phyloP scores from a whole-genome alignment of 2,797 vertebrate species.

The Lemur catta region DNA sequence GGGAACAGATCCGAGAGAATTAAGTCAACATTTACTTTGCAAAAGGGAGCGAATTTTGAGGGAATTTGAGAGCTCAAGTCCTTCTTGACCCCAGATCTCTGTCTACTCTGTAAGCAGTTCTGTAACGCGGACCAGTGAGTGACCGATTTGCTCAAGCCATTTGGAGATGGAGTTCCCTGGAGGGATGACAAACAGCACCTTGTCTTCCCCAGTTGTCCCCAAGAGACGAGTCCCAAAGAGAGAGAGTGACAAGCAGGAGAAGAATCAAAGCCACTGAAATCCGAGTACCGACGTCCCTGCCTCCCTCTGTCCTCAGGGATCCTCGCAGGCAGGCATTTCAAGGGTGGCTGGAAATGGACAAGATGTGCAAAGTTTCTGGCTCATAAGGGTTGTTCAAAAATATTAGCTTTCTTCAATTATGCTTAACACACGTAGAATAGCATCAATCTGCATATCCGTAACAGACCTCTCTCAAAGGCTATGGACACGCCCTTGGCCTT shows the following conservation, averaged over 20 bases:
- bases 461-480: too few species aligned
- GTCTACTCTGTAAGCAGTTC: not conserved
- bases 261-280: not conserved
- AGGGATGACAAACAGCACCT: too few species aligned
- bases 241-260: not conserved
- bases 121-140: rapidly evolving
- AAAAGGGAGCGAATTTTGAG: not conserved
- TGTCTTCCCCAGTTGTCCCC: not conserved
- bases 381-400: not conserved
- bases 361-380: not conserved
- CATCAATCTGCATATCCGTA: not conserved
- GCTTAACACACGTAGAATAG: rapidly evolving
- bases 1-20: not conserved
- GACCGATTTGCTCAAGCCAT: not conserved
- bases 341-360: not conserved
- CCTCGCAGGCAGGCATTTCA: not conserved
- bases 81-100: not conserved
- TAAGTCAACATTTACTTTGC: not conserved
- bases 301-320: not conserved
- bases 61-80: too few species aligned
- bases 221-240: not conserved
- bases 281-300: rapidly evolving
- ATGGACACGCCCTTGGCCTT: not conserved
- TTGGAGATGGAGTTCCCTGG: not conserved
- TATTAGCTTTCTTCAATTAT: not conserved